Base-by-base conservation (phyloP, 2,888 invertebrate genomes). In the Drosophila rellima region DNA sequence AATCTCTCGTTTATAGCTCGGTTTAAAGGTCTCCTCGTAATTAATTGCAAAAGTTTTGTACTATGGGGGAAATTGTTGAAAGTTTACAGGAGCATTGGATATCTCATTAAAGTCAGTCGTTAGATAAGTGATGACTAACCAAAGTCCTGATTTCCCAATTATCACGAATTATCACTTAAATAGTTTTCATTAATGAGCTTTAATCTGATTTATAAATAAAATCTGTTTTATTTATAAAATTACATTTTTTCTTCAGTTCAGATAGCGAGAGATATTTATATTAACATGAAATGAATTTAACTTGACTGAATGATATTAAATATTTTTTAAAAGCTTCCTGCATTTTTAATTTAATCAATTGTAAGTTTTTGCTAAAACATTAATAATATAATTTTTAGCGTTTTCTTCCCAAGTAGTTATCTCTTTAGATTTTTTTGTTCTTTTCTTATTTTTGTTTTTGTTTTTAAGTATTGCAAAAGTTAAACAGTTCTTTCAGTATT, bases 31-130 rank as follows among this genome's bases (percentile, higher is more conserved):
- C 78, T 45, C 54, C 29, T 67, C 64, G 78, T 83, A 88, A 84
- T 84, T 88, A 84, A 84, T 84, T 84, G 87, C 78, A 86, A 88
- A 83, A 83, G 75, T 83, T 83, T 85, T 63, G 31, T 59, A 55
- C 73, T 52, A 57, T 66, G 52, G 47, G 51, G 18, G 55, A 74
- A 71, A 42, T 69, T 73, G 68, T 76, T 70, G 40, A 82, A 81
- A 82, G 75, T 78, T 73, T 67, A 48, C 55, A 61, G 45, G 62
- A 51, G 73, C 66, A 57, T 70, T 62, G 45, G 54, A 56, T 70
- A 61, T 62, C 62, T 71, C 74, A 74, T 74, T 75, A 61, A 61
- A 73, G 63, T 61, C 50, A 45, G 23, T 47, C 45, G 33, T 54
- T 50, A 45, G 70, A 37, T 33, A 52, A 65, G 52, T 61, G 69